A percentile compares a stretch with the other conserved stretches of the same genome.
Conservation (phyloP, 2,113 vertebrate species). For the Protobothrops flavoviridis region DNA sequence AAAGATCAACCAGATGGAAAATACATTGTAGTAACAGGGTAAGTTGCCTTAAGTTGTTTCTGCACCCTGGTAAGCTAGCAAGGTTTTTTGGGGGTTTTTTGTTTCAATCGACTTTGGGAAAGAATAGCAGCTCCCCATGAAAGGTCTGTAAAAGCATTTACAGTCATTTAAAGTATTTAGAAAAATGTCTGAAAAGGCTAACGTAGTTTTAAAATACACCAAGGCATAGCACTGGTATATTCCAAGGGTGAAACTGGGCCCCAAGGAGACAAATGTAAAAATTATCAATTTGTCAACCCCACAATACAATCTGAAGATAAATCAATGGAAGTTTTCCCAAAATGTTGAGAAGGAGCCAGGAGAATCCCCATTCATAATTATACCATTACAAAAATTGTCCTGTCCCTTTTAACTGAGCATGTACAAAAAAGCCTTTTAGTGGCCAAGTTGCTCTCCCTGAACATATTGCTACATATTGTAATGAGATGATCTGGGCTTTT, state of each 20-base stretch:
- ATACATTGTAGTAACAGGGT: slow-evolving; percentile 98
- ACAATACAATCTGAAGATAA: background rate
- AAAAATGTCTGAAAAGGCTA: background rate
- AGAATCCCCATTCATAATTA: background rate
- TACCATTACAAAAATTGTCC: background rate
- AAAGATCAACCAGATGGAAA: slow-evolving; percentile 84
- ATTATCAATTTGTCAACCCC: background rate
- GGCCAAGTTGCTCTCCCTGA: background rate
- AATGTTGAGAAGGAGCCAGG: background rate
- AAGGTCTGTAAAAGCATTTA: background rate
- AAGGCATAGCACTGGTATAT: background rate
- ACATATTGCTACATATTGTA: background rate
- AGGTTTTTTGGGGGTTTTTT: slow-evolving; percentile 1
- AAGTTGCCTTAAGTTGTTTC: slow-evolving; percentile 30
- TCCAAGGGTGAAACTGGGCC: background rate
- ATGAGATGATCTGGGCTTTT: background rate
- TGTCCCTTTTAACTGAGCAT: background rate
- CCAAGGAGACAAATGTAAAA: background rate
- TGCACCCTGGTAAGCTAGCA: background rate
- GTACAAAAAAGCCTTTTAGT: background rate
- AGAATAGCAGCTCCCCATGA: background rate
- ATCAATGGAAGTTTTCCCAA: background rate
- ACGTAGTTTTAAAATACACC: background rate
- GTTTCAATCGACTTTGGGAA: background rate
- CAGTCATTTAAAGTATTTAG: background rate